phyloP scores from a whole-genome alignment of 1,140 invertebrate genomes.

The Penaeus vannamei region DNA sequence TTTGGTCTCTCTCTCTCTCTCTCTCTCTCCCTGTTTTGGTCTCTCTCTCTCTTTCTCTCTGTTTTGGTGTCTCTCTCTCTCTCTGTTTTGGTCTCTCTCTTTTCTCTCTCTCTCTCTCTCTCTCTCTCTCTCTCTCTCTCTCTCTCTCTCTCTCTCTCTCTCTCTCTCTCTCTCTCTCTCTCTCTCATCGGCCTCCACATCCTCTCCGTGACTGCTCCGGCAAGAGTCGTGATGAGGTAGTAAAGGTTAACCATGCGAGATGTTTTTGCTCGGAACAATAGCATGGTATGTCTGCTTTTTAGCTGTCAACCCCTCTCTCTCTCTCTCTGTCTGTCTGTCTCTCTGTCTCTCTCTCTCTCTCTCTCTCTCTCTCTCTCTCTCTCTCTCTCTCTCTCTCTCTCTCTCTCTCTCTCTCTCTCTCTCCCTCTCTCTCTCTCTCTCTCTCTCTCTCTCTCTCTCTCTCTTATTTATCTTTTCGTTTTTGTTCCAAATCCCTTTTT shows the following conservation, averaged over 20 bases:
- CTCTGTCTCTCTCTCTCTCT: slow-evolving; percentile 27
- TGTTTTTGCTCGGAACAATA: too few relatives aligned
- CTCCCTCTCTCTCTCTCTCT: slow-evolving; percentile 17
- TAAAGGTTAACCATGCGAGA: too few relatives aligned
- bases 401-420: neutral
- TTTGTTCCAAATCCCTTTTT: neutral
- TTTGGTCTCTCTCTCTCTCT: neutral
- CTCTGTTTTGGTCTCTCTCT: too few relatives aligned
- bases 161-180: too few relatives aligned
- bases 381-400: neutral
- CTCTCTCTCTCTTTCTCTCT: neutral
- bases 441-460: slow-evolving; percentile 4
- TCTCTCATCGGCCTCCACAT: too few relatives aligned
- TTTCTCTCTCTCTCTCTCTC: neutral
- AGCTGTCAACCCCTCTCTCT: neutral
- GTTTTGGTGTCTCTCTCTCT: neutral
- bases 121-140: slow-evolving; percentile 18
- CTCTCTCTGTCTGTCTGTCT: neutral
- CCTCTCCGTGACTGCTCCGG: too few relatives aligned
- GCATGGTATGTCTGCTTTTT: neutral
- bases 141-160: too few relatives aligned
- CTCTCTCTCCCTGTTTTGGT: neutral
- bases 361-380: neutral
- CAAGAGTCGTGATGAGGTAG: too few relatives aligned
- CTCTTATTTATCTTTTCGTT: neutral